Base-by-base conservation (phyloP, 1,140 invertebrate genomes). In the Heliconius nattereri region DNA sequence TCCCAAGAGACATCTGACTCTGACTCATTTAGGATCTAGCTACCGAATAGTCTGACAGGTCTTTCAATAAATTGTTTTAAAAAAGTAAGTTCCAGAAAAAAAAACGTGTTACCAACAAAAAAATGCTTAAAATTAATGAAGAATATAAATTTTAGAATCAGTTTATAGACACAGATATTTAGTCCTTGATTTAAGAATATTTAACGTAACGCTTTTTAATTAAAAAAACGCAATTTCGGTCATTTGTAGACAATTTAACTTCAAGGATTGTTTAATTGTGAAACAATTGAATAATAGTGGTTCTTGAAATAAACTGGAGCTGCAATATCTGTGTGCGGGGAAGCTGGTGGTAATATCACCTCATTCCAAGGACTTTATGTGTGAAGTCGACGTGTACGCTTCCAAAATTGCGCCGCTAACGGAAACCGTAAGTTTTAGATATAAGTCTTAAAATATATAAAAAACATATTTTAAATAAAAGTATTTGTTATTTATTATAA, bases 351-450 rank as follows among this genome's bases (percentile, higher is more conserved):
- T 87, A 8, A 89, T 90, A 79, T 85, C 91, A 52, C 90, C 90
- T 2, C 82, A 79, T 29, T 87, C 82, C 26, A 90, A 86, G 75
- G 86, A 93, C 32, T 93, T 93, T 80, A 81, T 91, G 78, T 85
- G 87, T 79, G 88, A 91, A 60, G 76, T 89, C 81, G 91, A 90
- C 75, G 72, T 85, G 9, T 89, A 90, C 86, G 85, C 86, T 75
- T 85, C 78, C 90, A 92, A 87, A 83, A 92, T 92, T 89, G 87
- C 91, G 80, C 92, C 92, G 0, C 78, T 94, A 81, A 92, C 90
- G 73, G 92, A 93, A 74, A 85, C 80, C 80, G 91, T 93, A 83
- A 92, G 92, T 91, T 74, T 66, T 66, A 52, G 74, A 45, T 60
- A 23, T 60, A 26, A 52, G 1, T 13, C 2, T 54, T 16, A 26